These are phyloP conservation scores for Xyrichtys novacula DNA, from an alignment of 2,797 vertebrate genomes.

Conservation along the genomic window DNA sequence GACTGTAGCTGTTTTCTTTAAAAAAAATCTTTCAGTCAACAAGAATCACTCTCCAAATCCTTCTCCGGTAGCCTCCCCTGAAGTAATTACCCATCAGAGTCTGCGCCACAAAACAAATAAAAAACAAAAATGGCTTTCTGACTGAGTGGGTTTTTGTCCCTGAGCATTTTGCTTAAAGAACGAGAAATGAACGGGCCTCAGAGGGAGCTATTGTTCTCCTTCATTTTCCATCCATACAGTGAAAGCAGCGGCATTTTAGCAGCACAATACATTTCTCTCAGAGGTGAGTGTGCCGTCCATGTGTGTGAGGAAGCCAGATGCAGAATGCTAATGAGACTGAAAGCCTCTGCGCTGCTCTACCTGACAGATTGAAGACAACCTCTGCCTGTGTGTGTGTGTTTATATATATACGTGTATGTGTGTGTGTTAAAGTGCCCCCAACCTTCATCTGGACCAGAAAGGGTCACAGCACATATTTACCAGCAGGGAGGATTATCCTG, in stretches of 20 bases:
- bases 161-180: slow-evolving; percentile 31
- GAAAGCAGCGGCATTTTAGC: slow-evolving; percentile 33
- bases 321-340: slow-evolving; percentile 67
- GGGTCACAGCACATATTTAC: slow-evolving; percentile 46
- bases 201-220: slow-evolving; percentile 29
- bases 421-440: slow-evolving; percentile 25
- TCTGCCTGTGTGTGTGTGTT: slow-evolving; percentile 7
- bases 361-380: slow-evolving; percentile 48
- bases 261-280: slow-evolving; percentile 31
- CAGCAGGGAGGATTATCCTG: slow-evolving; percentile 51
- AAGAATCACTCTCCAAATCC: slow-evolving; percentile 6
- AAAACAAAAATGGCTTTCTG: slow-evolving; percentile 25
- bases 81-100: slow-evolving; percentile 25
- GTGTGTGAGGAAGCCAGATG: slow-evolving; percentile 46
- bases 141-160: slow-evolving; percentile 30
- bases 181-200: background rate
- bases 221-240: slow-evolving; percentile 6
- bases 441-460: slow-evolving; percentile 22
- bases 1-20: background rate
- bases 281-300: slow-evolving; percentile 20
- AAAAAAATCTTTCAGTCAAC: background rate
- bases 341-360: slow-evolving; percentile 34
- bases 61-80: background rate
- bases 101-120: slow-evolving; percentile 6
- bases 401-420: background rate